Evolutionary conservation across 2,888 invertebrate genomes (phyloP).

Genomic region (Spicauda simplicius): DNA sequence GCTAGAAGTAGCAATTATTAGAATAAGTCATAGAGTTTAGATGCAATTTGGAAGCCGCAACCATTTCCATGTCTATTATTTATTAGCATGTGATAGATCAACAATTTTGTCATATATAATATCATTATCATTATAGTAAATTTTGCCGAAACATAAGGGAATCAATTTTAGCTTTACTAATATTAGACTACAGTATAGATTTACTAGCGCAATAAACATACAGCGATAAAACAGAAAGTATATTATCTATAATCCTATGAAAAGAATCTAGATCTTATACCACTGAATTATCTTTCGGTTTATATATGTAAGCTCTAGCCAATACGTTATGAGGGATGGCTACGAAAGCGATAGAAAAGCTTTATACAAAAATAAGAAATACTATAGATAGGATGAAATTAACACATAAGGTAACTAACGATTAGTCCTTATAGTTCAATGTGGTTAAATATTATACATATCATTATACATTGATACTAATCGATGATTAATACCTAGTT

Average conservation of each 20-base stretch:
- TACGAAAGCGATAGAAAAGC: constrained; percentile 40
- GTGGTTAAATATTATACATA: no score
- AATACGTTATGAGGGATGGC: constrained; percentile 6
- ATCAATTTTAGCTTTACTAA: constrained; percentile 14
- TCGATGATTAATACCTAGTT: no score
- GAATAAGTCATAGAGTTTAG: not conserved
- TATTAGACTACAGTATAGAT: constrained; percentile 5
- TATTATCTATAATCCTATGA: not conserved
- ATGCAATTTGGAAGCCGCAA: constrained; percentile 2
- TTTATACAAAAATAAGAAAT: constrained; percentile 27
- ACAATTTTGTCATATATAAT: constrained; percentile 13
- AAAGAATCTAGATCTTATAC: not conserved
- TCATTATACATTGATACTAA: no score
- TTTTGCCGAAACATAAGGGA: constrained; percentile 11
- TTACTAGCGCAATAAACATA: constrained; percentile 18
- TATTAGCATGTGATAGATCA: constrained; percentile 7
- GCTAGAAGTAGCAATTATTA: not conserved
- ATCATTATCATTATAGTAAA: not conserved
- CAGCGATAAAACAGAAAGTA: no score
- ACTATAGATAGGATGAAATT: constrained; percentile 30
- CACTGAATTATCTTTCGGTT: not conserved
- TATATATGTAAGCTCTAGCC: constrained; percentile 19
- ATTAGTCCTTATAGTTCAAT: not conserved
- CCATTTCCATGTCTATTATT: constrained; percentile 11
- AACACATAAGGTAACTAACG: constrained; percentile 7